Evolutionary conservation across 2,888 invertebrate genomes (phyloP).

Genomic region (Rhogogaster chlorosoma): DNA sequence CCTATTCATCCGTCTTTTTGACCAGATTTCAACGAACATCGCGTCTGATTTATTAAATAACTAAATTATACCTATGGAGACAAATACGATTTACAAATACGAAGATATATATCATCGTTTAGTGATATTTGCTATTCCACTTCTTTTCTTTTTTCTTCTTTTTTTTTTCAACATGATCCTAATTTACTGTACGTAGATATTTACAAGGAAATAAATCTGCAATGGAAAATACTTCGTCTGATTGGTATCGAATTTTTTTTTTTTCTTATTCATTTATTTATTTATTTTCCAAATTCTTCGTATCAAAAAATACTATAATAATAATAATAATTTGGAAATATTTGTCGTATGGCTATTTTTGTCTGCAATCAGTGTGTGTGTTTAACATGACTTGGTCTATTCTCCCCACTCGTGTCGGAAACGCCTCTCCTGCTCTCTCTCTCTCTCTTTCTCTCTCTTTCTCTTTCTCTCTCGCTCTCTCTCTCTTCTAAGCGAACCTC

Average conservation of each 20-base stretch:
- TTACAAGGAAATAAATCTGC: not conserved
- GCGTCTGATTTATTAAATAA: not conserved
- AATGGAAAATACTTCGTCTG: not conserved
- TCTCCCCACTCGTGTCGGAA: slow-evolving; percentile 54
- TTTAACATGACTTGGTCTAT: slow-evolving; percentile 54
- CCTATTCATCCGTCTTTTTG: not conserved
- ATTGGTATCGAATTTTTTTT: not conserved
- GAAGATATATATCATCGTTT: not conserved
- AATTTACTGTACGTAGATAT: too few species aligned
- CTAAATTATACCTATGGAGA: not conserved
- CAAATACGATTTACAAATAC: not conserved
- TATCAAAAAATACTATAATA: not conserved
- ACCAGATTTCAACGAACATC: not conserved
- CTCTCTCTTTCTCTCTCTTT: slow-evolving; percentile 42
- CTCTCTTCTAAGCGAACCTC: slow-evolving; percentile 52
- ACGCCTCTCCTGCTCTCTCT: slow-evolving; percentile 47
- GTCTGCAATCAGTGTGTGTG: slow-evolving; percentile 37
- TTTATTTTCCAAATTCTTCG: not conserved
- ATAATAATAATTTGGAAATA: not conserved
- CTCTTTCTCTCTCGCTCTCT: slow-evolving; percentile 40
- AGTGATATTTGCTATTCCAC: not conserved
- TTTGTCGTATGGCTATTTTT: slow-evolving; percentile 27
- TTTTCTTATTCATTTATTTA: not conserved
- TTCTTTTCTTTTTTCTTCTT: not conserved
- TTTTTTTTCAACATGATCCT: too few species aligned